Evolutionary conservation across 1,140 invertebrate genomes (phyloP), one percentile per base, ranked within the genome.

Genomic region (Diabrotica virgifera): DNA sequence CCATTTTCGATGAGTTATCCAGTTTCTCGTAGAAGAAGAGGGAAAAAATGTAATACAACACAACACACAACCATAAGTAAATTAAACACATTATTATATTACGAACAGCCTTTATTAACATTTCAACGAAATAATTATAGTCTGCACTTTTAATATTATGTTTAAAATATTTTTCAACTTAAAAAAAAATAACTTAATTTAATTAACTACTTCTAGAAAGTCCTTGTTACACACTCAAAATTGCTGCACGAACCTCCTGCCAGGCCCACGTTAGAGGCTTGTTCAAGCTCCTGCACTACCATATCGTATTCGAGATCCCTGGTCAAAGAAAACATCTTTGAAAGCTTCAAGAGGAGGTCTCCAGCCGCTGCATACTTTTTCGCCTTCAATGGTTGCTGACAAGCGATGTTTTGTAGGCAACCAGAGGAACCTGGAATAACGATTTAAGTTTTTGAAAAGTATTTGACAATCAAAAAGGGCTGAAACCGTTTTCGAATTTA

Each of bases 361-460:
- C 87, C 89, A 4, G 90, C 90, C 10, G 86, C 85, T 5, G 87
- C 81, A 76, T 94, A 94, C 62, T 90, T 82, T 51, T 83, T 85
- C 7, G 90, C 89, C 51, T 89, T 85, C 46, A 84, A 78, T 0
- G 90, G 90, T 63, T 87, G 85, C 69, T 89, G 85, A 69, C 92
- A 94, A 58, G 91, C 87, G 5, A 91, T 84, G 36, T 86, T 83
- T 76, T 90, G 87, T 2, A 94, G 79, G 72, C 91, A 94, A n/a
- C 84, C 85, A 14, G 81, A 82, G 52, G 84, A 82, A 63, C 87
- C 85, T 55, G 84, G 58, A 71, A 72, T 59, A 38, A 46, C 2
- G 2, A 46, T 46, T 46, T 46, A 10, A 6, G 5, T 46, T 3
- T n/a, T 46, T 24, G 24, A 24, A 4, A 24, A 24, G 24, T 24